These are phyloP conservation scores for Epizoanthus ramosus DNA, from an alignment of 92 coral and sea anemone species.

Conservation along the genomic window DNA sequence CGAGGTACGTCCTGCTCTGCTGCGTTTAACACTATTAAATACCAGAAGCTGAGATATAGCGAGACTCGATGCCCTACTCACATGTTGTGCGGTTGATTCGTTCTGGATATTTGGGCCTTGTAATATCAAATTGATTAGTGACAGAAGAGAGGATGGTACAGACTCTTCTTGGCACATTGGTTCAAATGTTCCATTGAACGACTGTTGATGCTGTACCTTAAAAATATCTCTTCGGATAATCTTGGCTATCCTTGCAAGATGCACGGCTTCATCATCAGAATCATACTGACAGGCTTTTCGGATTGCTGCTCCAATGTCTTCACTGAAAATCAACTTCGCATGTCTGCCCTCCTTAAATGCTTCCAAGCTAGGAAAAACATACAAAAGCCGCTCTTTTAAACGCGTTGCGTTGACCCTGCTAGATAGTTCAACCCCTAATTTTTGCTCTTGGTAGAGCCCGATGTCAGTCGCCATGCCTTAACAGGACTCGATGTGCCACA, in stretches of 20 bases:
- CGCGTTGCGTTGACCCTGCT: constrained; percentile 45
- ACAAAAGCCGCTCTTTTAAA: constrained; percentile 46
- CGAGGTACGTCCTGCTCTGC: not conserved
- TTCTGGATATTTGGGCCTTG: constrained; percentile 28
- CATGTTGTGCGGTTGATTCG: not conserved
- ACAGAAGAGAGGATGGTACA: constrained; percentile 28
- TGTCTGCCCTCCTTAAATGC: constrained; percentile 50
- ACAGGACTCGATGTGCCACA: not conserved
- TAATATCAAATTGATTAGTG: constrained; percentile 41
- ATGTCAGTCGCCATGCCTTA: not conserved
- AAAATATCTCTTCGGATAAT: constrained; percentile 29
- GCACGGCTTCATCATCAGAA: constrained; percentile 35
- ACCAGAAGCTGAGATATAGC: constrained; percentile 28
- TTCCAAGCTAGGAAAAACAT: constrained; percentile 43
- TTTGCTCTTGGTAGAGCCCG: not conserved
- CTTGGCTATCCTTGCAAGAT: constrained; percentile 23
- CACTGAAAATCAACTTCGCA: constrained; percentile 46
- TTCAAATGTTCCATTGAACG: constrained; percentile 6
- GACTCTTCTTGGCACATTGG: constrained; percentile 32
- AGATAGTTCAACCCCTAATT: constrained; percentile 38
- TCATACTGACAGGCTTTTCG: constrained; percentile 46
- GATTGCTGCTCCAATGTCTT: constrained; percentile 52
- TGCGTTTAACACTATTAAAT: constrained; percentile 15
- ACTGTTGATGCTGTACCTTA: constrained; percentile 1
- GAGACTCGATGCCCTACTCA: not conserved